These are phyloP conservation scores for Takifugu rubripes DNA, from an alignment of 2,797 vertebrate genomes.

Conservation along the genomic window DNA sequence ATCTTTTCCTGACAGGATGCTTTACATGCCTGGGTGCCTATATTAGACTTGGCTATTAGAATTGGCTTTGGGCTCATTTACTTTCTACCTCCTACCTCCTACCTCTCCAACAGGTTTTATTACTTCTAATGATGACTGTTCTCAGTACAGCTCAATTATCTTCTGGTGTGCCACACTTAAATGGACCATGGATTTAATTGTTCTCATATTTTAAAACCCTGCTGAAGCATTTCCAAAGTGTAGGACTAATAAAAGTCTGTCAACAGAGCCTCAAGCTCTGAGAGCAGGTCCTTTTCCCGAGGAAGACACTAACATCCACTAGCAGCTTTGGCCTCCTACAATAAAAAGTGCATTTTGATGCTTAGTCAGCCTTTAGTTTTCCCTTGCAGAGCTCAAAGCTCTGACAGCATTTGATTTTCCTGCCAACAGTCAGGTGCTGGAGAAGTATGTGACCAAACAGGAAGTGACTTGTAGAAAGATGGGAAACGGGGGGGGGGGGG, in stretches of 20 bases:
- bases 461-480: conserved; percentile 47
- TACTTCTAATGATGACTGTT: neutral
- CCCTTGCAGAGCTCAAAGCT: conserved; percentile 50
- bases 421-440: conserved; percentile 60
- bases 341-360: neutral
- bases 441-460: conserved; percentile 69
- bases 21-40: too few relatives aligned
- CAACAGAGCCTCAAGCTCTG: conserved; percentile 15
- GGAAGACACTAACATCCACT: neutral
- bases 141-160: neutral
- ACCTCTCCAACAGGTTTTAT: neutral
- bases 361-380: conserved; percentile 38
- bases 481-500: conserved; percentile 15
- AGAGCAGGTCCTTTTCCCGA: conserved; percentile 25
- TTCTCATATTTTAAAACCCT: too few relatives aligned
- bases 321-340: neutral
- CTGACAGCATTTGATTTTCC: conserved; percentile 60
- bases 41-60: too few relatives aligned
- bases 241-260: neutral
- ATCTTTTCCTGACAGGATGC: too few relatives aligned
- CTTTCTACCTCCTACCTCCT: too few relatives aligned
- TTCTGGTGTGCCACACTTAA: neutral
- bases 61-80: too few relatives aligned
- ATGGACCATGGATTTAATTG: neutral
- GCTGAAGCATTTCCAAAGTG: too few relatives aligned